Base-by-base conservation (phyloP, 2,113 vertebrate genomes). In the Lamprotornis superbus region DNA sequence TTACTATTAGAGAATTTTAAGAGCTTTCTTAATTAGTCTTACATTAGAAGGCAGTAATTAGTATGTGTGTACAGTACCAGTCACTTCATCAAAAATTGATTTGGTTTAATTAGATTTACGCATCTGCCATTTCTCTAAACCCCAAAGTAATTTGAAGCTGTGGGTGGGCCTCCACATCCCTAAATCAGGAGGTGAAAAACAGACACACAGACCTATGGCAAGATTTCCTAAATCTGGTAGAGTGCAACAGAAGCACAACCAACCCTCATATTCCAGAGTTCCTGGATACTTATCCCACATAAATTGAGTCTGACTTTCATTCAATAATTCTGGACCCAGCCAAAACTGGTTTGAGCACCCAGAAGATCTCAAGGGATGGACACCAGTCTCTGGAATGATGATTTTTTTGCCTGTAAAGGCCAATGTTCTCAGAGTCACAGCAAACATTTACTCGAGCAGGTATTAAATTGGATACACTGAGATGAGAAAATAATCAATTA, bases 151-250 rank as follows among this genome's bases (percentile, higher is more conserved):
- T 74, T 90, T 67, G n/a, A 57, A 67, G 49, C 8, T 65, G 30
- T 49, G 49, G n/a, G 7, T 57, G 42, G 10, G 18, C 12, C 12
- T 42, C 57, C 53, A 52, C 55, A 30, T 42, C 44, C 24, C 19
- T 47, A 39, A 46, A 76, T 46, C 55, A 55, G n/a, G 77, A 37
- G 7, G 50, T 44, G 44, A 35, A 15, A 33, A 91, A 42, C 10
- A 14, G 42, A 27, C 22, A 31, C 0, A 1, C 1, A 20, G 15
- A 42, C 8, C 25, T 12, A 8, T 0, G 19, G 39, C 4, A 53
- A 60, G 39, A 9, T 53, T 19, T 78, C 5, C 10, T 20, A 25
- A 71, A 83, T 65, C 37, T 71, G 40, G 6, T 27, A 31, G n/a
- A 47, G 13, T 17, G 10, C 17, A 70, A 25, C 55, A 40, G 80